A percentile compares a stretch with the other conserved stretches of the same genome.
phyloP scores from a whole-genome alignment of 2,888 invertebrate species.

The Cecidostiba fungosa region DNA sequence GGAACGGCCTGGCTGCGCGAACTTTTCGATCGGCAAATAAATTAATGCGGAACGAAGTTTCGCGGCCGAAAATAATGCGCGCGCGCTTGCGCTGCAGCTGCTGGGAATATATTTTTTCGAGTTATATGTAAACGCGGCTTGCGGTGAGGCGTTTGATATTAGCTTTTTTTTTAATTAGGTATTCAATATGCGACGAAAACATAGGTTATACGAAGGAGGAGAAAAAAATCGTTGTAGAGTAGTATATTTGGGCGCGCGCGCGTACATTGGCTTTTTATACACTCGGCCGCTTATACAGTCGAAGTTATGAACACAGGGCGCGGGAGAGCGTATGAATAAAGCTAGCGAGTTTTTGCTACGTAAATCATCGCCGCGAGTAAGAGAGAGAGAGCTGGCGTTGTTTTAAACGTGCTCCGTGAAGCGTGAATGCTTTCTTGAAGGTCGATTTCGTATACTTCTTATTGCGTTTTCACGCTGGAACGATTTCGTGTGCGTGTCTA shows the following conservation, averaged over 20 bases:
- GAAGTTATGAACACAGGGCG: conserved; percentile 38
- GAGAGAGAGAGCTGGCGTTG: conserved; percentile 29
- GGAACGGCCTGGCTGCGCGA: conserved; percentile 29
- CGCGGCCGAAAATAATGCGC: background rate
- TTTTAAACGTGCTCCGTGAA: conserved; percentile 52
- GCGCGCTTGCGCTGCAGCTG: background rate
- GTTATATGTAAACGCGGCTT: background rate
- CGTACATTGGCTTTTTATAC: conserved; percentile 71
- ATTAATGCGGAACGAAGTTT: conserved; percentile 62
- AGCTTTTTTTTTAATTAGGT: background rate
- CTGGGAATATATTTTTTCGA: background rate
- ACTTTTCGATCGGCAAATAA: conserved; percentile 70
- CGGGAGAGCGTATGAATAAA: conserved; percentile 74
- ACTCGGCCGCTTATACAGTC: conserved; percentile 64
- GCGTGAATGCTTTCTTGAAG: conserved; percentile 51
- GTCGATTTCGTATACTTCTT: background rate
- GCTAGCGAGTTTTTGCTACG: conserved; percentile 75
- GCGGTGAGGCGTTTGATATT: background rate
- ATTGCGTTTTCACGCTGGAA: background rate
- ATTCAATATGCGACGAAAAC: conserved; percentile 23
- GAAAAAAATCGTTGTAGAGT: conserved; percentile 22
- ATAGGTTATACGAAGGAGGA: conserved; percentile 27
- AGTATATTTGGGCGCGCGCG: conserved; percentile 64
- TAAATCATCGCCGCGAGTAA: conserved; percentile 74
- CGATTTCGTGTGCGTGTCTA: background rate